Evolutionary conservation across 2,113 vertebrate species (phyloP).

Genomic region (Plotosus lineatus): DNA sequence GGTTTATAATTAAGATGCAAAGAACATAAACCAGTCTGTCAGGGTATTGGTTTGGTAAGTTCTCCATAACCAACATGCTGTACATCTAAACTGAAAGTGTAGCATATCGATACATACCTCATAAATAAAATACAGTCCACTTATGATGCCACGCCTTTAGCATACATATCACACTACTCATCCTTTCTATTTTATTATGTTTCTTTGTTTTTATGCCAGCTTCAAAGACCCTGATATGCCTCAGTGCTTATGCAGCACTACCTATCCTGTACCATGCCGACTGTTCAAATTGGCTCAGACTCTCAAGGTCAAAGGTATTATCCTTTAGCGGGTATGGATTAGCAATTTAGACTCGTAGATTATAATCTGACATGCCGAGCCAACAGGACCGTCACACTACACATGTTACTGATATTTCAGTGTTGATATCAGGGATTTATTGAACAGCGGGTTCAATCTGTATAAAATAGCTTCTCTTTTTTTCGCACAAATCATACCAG

Average conservation of each 20-base stretch:
- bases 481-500: background rate
- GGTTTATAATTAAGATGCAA: background rate
- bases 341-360: background rate
- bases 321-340: conserved; percentile 29
- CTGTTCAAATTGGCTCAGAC: conserved; percentile 19
- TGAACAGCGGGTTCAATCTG: background rate
- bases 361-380: background rate
- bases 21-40: no score
- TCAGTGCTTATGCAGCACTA: background rate
- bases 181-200: background rate
- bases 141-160: background rate
- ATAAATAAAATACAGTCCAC: conserved; percentile 3
- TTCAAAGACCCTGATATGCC: background rate
- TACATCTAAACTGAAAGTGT: background rate
- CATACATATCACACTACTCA: background rate
- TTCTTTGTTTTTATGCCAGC: background rate
- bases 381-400: background rate
- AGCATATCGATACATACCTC: conserved; percentile 19
- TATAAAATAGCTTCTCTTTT: background rate
- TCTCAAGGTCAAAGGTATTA: conserved; percentile 45
- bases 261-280: background rate
- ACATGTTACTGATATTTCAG: background rate
- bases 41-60: background rate
- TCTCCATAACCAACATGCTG: background rate
- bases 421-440: background rate